Evolutionary conservation across 2,113 vertebrate genomes (phyloP).

Genomic region (Chitala chitala): DNA sequence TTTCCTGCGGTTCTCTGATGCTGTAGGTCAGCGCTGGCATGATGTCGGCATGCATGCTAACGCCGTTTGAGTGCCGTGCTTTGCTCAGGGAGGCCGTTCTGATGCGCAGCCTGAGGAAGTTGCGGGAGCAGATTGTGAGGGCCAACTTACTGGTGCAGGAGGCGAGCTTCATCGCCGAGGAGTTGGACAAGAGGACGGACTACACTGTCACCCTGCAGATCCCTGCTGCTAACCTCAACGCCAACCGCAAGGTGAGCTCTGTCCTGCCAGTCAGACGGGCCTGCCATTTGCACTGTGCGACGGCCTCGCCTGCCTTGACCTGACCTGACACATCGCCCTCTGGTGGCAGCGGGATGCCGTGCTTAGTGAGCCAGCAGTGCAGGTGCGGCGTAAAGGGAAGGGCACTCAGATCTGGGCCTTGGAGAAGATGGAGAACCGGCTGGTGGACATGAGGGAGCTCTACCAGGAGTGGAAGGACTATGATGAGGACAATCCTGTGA

Average conservation of each 20-base stretch:
- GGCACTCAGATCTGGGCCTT: conserved; percentile 95
- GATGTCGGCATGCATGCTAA: no score
- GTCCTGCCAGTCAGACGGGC: background rate
- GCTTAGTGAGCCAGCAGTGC: conserved; percentile 88
- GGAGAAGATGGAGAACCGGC: conserved; percentile 91
- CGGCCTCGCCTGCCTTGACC: background rate
- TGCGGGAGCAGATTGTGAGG: conserved; percentile 85
- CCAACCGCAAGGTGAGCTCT: conserved; percentile 84
- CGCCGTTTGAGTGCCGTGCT: background rate
- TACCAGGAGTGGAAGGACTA: conserved; percentile 94
- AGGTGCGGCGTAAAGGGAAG: conserved; percentile 85
- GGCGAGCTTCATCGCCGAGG: conserved; percentile 83
- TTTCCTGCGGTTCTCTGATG: no score
- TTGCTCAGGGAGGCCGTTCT: conserved; percentile 78
- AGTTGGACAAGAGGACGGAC: conserved; percentile 85
- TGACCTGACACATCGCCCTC: background rate
- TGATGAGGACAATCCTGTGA: conserved; percentile 78
- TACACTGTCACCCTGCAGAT: conserved; percentile 94
- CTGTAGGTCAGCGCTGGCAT: no score
- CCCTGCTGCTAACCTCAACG: conserved; percentile 87
- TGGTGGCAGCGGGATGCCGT: conserved; percentile 74
- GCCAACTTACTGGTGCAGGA: conserved; percentile 85
- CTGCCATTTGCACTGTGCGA: background rate
- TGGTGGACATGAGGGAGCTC: conserved; percentile 93
- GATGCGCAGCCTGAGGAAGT: conserved; percentile 78